phyloP scores from a whole-genome alignment of 2,797 vertebrate species.

The Anniella stebbinsi region DNA sequence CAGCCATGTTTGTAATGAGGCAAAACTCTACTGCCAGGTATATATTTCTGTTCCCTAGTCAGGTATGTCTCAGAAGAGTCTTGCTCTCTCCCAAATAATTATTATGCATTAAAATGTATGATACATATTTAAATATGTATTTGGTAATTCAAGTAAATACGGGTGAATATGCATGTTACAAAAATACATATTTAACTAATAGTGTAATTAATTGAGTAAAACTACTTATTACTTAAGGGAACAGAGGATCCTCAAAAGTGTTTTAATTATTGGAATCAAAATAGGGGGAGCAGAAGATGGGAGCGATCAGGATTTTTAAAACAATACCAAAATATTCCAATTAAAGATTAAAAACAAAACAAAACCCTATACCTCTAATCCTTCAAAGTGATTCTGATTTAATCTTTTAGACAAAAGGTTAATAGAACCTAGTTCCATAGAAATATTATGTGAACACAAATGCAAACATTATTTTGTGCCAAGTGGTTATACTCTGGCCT shows the following conservation, averaged over 20 bases:
- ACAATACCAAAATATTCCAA: conserved; percentile 23
- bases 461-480: neutral
- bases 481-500: neutral
- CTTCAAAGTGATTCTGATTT: accelerated
- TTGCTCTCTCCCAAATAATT: conserved; percentile 49
- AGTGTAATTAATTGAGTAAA: conserved; percentile 73
- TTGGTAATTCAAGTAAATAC: conserved; percentile 65
- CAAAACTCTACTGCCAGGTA: neutral
- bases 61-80: conserved; percentile 26
- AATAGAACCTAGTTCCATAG: neutral
- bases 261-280: conserved; percentile 59
- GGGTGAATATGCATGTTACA: conserved; percentile 70
- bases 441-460: neutral
- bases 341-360: neutral
- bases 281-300: conserved; percentile 54
- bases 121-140: conserved; percentile 65
- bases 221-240: conserved; percentile 69
- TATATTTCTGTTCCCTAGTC: conserved; percentile 8
- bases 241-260: conserved; percentile 52
- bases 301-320: conserved; percentile 27
- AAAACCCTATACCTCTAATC: neutral
- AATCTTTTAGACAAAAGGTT: neutral
- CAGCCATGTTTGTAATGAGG: neutral
- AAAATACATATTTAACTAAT: conserved; percentile 72
- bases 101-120: conserved; percentile 56